phyloP scores from a whole-genome alignment of 2,113 vertebrate species.

The Muscicapa adusta region DNA sequence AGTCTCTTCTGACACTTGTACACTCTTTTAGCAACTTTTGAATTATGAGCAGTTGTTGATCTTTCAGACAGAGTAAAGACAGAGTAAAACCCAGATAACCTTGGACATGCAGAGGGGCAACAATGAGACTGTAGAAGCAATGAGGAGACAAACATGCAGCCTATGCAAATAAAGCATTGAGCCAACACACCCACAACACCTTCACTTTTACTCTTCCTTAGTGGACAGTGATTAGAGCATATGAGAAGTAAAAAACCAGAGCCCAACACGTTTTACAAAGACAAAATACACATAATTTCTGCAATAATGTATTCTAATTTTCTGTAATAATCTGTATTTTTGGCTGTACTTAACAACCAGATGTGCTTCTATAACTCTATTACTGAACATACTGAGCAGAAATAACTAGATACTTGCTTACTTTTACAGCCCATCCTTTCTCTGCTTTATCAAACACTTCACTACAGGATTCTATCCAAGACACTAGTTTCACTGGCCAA shows the following conservation, averaged over 20 bases:
- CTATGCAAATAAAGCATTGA: not conserved
- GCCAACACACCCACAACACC: not conserved
- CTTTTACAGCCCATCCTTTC: not conserved
- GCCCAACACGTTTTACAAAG: not conserved
- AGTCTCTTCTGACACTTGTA: not conserved
- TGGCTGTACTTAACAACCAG: not conserved
- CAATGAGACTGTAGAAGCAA: not conserved
- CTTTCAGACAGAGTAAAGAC: not conserved
- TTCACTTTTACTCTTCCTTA: not conserved
- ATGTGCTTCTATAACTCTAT: not conserved
- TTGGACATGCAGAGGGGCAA: not conserved
- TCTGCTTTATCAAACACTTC: not conserved
- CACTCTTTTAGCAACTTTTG: not conserved
- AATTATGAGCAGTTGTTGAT: not conserved
- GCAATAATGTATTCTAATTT: too few relatives aligned
- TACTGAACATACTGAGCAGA: not conserved
- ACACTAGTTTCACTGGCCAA: not conserved
- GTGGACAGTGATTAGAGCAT: not conserved
- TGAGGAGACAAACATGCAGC: not conserved
- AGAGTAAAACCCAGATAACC: not conserved
- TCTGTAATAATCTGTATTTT: too few relatives aligned
- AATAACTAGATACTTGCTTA: not conserved
- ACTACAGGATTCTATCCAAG: not conserved
- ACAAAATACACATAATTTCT: not conserved
- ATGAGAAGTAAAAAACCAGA: not conserved